Evolutionary conservation across 1,140 invertebrate species (phyloP).

Genomic region (Aplysia californica): DNA sequence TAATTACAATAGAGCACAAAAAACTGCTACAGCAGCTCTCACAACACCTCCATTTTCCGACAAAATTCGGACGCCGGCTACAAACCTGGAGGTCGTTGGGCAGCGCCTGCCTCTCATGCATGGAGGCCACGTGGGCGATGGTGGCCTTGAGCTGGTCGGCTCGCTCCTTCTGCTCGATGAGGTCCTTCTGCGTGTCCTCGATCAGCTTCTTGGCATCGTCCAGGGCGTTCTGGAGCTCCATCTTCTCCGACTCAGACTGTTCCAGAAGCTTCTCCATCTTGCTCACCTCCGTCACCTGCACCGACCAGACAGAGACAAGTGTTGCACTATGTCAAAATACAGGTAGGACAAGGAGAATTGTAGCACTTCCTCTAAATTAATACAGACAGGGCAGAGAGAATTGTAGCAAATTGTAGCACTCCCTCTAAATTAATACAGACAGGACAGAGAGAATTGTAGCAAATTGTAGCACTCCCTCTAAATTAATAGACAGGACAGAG

Average conservation of each 20-base stretch:
- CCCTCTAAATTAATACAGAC: no score
- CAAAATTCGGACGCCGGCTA: slow-evolving; percentile 92
- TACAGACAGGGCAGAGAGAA: background rate
- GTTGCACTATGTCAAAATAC: slow-evolving; percentile 73
- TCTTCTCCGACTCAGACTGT: slow-evolving; percentile 69
- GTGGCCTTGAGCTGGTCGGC: slow-evolving; percentile 83
- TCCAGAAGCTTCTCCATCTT: slow-evolving; percentile 95
- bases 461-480: no score
- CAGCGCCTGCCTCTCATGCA: slow-evolving; percentile 26
- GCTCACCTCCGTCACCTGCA: slow-evolving; percentile 93
- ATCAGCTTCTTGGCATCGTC: slow-evolving; percentile 82
- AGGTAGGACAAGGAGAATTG: no score
- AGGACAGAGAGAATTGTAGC: no score
- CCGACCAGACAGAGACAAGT: slow-evolving; percentile 94
- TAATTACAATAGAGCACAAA: no score
- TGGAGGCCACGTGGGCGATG: slow-evolving; percentile 68
- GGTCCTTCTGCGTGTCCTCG: slow-evolving; percentile 82
- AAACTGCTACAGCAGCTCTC: no score
- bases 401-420: no score
- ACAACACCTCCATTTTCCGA: no score
- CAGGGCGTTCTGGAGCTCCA: slow-evolving; percentile 71
- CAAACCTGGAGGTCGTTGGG: slow-evolving; percentile 66
- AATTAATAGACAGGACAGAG: slow-evolving; percentile 69
- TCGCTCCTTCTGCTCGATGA: slow-evolving; percentile 78
- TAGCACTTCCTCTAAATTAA: no score